phyloP scores from a whole-genome alignment of 2,797 vertebrate genomes.

The Pogonophryne albipinna region DNA sequence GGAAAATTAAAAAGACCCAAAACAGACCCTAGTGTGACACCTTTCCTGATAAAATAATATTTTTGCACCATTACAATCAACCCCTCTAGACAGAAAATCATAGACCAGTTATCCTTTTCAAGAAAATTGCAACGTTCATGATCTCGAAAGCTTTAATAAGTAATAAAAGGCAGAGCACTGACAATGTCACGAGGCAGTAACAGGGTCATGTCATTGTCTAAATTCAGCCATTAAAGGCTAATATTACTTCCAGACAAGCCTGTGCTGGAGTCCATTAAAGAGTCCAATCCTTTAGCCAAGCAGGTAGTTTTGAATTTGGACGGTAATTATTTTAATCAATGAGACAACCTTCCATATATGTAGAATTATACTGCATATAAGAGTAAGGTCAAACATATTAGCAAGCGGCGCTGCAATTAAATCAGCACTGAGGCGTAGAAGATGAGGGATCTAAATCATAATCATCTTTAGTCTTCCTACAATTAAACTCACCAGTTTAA shows the following conservation, averaged over 20 bases:
- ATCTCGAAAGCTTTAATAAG: background rate
- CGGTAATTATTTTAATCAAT: background rate
- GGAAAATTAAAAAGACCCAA: background rate
- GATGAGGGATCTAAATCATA: constrained; percentile 2
- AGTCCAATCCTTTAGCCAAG: background rate
- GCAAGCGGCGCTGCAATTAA: background rate
- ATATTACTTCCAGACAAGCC: background rate
- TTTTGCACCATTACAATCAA: background rate
- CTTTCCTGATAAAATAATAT: background rate
- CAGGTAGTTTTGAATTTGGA: constrained; percentile 1
- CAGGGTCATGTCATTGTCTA: background rate
- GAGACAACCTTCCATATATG: background rate
- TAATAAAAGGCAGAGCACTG: background rate
- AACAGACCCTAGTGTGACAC: constrained; percentile 2
- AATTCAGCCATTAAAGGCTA: background rate
- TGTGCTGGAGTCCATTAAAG: background rate
- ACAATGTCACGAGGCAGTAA: background rate
- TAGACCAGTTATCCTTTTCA: background rate
- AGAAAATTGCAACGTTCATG: background rate
- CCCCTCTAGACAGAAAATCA: background rate
- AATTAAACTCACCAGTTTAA: background rate
- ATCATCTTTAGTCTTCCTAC: background rate
- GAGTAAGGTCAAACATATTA: constrained; percentile 7
- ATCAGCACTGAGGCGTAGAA: background rate
- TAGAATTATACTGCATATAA: constrained; percentile 10